phyloP scores from a whole-genome alignment of 2,888 invertebrate species.

The Plemyria rubiginata region DNA sequence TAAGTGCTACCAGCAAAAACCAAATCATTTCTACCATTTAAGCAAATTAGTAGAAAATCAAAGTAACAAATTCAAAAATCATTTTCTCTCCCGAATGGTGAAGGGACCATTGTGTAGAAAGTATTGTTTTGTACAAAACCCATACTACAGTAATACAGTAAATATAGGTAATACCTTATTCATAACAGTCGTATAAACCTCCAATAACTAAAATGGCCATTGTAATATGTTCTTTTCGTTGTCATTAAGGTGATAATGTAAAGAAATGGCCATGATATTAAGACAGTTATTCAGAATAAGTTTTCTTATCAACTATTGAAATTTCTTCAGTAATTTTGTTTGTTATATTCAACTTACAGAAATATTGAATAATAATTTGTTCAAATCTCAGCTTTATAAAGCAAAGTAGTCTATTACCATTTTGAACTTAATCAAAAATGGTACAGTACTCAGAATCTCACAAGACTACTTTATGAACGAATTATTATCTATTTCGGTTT shows the following conservation, averaged over 20 bases:
- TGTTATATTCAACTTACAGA: not conserved
- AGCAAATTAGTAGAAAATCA: slow-evolving; percentile 15
- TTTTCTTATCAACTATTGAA: too few species aligned
- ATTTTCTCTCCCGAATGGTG: slow-evolving; percentile 30
- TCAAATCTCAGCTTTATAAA: not conserved
- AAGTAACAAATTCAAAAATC: slow-evolving; percentile 9
- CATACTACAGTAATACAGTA: slow-evolving; percentile 20
- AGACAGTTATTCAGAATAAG: not conserved
- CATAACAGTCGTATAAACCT: not conserved
- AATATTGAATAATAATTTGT: not conserved
- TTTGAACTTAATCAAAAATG: slow-evolving; percentile 5
- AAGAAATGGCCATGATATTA: not conserved
- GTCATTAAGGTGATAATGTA: not conserved
- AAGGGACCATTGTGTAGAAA: slow-evolving; percentile 37
- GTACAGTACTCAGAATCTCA: slow-evolving; percentile 13
- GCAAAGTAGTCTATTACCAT: not conserved
- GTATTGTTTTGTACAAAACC: slow-evolving; percentile 33
- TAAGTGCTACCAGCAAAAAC: not conserved
- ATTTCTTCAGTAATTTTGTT: slow-evolving; percentile 4
- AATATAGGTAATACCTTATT: slow-evolving; percentile 6
- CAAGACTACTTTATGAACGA: slow-evolving; percentile 2
- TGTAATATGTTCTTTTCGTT: not conserved
- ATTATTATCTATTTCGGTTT: not conserved
- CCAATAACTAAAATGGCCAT: not conserved
- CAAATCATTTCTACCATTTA: slow-evolving; percentile 12